Conservation (phyloP, 1,140 invertebrate genomes). For the Lithobius niger region DNA sequence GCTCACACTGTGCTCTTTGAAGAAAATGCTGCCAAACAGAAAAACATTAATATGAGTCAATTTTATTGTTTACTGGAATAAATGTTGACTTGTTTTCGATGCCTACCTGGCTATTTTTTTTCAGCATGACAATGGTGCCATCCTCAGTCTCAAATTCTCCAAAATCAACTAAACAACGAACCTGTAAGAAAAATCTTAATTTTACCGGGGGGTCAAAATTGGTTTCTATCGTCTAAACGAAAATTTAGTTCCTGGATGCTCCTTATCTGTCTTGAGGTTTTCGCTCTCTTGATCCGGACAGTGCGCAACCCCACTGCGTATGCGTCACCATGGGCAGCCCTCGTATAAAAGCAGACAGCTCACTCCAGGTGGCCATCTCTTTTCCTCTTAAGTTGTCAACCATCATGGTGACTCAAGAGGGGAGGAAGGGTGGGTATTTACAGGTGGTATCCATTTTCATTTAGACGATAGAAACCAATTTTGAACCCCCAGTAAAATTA, state of each 20-base stretch:
- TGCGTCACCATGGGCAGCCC: background rate
- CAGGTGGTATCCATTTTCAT: too few species aligned
- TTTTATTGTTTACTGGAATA: constrained; percentile 6
- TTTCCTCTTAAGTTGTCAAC: too few species aligned
- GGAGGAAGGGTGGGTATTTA: too few species aligned
- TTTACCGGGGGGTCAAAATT: background rate
- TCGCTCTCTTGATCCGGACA: background rate
- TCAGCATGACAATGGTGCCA: constrained; percentile 72
- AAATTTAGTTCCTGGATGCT: background rate
- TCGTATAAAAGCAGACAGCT: background rate
- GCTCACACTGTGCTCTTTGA: constrained; percentile 73
- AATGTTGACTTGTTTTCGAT: background rate
- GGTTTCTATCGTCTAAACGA: background rate
- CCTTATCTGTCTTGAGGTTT: background rate
- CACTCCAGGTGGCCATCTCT: too few species aligned
- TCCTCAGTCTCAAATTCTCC: constrained; percentile 88
- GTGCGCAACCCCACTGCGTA: background rate
- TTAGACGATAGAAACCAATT: too few species aligned
- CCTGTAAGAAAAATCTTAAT: constrained; percentile 36
- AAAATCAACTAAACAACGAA: constrained; percentile 75
- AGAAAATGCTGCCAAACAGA: constrained; percentile 56
- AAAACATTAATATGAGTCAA: constrained; percentile 6
- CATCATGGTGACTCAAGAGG: too few species aligned
- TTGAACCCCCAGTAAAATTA: too few species aligned
- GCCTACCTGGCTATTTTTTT: constrained; percentile 64